Evolutionary conservation across 2,888 invertebrate genomes (phyloP), one percentile per base, ranked within the genome.

Genomic region (Leucania comma): DNA sequence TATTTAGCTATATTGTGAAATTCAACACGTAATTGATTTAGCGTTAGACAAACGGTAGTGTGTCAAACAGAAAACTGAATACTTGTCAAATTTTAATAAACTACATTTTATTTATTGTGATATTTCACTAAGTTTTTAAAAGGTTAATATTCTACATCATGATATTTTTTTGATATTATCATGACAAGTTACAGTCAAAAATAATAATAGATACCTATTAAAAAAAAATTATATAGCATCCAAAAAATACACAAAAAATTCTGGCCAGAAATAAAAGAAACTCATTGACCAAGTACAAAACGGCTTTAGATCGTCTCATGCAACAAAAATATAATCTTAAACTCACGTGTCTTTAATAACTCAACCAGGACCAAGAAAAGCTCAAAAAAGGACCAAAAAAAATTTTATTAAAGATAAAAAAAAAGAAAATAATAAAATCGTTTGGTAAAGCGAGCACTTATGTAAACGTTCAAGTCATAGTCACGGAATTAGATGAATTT

Each of bases 1-100:
- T 68, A 42, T 58, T 68, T 54, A 4, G 26, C 56, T 72, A 58
- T n/a, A 20, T 14, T 48, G 32, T 51, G 38, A 68, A 65, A 67
- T 66, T 32, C 5, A 71, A 38, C 9, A 9, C 26, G 46, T 22
- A 26, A 57, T 24, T 60, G 54, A 29, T 29, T 54, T 20, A 29
- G 20, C 9, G 26, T 20, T 54, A 29, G 26, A 10, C 8, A 29
- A 10, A 26, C 4, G 9, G 2, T 9, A 54, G 29, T 54, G 14
- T 53, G 1, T 24, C 4, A 24, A 24, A 26, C 17, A 14, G 14
- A 17, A 22, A 51, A 6, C 6, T 51, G 50, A 50, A 12, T 22
- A 12, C 22, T 12, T 51, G 1, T 22, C 22, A 51, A 14, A 24
- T 51, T 24, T 24, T 14, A 12, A 24, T 12, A 12, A 50, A 10